Conservation (phyloP, 2,113 vertebrate species). For the Murina feae region DNA sequence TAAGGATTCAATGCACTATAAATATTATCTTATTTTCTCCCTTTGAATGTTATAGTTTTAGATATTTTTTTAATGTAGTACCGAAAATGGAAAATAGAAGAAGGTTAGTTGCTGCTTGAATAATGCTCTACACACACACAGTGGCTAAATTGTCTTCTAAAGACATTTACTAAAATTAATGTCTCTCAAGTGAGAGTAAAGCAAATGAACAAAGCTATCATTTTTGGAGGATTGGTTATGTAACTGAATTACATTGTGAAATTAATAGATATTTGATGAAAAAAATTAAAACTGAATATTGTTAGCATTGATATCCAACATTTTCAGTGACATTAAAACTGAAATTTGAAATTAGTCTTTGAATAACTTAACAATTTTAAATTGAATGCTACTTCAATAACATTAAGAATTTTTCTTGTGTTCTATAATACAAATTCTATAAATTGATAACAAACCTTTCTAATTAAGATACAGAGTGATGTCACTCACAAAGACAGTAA, state of each 20-base stretch:
- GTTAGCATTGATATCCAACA: neutral
- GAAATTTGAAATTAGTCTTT: neutral
- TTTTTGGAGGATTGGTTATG: neutral
- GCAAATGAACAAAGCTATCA: neutral
- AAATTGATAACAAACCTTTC: neutral
- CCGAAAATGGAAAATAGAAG: neutral
- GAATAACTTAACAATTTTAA: neutral
- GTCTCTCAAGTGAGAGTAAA: neutral
- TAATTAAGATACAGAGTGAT: neutral
- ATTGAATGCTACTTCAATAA: neutral
- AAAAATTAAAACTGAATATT: neutral
- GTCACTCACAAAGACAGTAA: neutral
- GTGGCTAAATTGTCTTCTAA: neutral
- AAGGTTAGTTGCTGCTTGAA: neutral
- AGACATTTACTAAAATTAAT: neutral
- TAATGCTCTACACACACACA: neutral
- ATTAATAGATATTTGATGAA: neutral
- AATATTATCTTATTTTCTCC: constrained; percentile 14
- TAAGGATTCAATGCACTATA: neutral
- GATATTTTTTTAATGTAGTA: neutral
- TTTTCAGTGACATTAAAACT: neutral
- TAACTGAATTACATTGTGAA: neutral
- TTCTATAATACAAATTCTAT: neutral
- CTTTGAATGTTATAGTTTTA: neutral
- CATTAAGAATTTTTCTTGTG: neutral